phyloP scores from a whole-genome alignment of 1,140 invertebrate genomes.

The Drosophila azteca region DNA sequence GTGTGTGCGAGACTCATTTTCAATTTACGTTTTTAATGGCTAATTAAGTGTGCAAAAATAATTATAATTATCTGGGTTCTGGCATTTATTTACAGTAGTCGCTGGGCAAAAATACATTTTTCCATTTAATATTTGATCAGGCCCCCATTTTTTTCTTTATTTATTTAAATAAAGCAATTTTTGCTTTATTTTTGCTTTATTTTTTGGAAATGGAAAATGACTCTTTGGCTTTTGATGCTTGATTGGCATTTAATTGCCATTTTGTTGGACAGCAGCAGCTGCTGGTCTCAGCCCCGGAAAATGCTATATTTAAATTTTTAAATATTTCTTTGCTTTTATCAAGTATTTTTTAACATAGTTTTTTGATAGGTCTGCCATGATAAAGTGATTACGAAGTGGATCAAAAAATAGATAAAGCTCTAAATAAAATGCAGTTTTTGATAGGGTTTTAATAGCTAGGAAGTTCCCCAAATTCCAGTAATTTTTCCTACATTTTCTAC shows the following conservation, averaged over 20 bases:
- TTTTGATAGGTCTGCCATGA: not conserved
- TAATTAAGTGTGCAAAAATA: conserved; percentile 81
- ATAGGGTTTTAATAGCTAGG: too few relatives aligned
- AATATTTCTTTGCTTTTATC: conserved; percentile 8
- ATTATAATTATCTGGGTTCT: conserved; percentile 72
- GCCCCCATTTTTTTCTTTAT: not conserved
- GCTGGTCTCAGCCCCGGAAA: not conserved
- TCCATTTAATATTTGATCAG: conserved; percentile 37
- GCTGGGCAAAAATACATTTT: conserved; percentile 35
- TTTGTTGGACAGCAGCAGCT: conserved; percentile 50
- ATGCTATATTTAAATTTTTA: conserved; percentile 1
- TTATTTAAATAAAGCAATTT: conserved; percentile 14
- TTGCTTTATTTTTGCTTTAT: conserved; percentile 13
- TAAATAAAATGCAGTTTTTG: too few relatives aligned
- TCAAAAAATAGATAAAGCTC: not conserved
- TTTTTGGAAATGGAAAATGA: conserved; percentile 39
- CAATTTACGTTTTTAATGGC: conserved; percentile 79
- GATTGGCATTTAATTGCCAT: conserved; percentile 79
- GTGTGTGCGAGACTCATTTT: conserved; percentile 44
- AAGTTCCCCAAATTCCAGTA: too few relatives aligned
- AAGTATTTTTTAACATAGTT: conserved; percentile 19
- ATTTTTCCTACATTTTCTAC: too few relatives aligned
- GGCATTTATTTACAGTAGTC: conserved; percentile 58
- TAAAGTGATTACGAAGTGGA: conserved; percentile 21
- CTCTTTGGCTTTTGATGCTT: conserved; percentile 67